phyloP scores from a whole-genome alignment of 2,888 invertebrate genomes.

The Boloria selene region DNA sequence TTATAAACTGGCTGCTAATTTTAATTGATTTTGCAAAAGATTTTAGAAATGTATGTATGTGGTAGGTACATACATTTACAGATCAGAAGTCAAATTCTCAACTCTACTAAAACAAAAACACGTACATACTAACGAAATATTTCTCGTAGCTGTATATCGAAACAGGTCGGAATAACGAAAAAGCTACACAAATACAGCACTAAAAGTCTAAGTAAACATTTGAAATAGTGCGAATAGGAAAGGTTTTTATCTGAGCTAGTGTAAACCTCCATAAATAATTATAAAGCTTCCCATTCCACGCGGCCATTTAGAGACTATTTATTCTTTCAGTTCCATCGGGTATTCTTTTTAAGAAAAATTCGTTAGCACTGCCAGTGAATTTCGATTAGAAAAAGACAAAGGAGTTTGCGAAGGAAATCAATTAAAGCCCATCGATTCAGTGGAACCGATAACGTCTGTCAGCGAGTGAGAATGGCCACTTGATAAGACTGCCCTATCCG shows the following conservation, averaged over 20 bases:
- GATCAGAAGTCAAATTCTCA: too few relatives aligned
- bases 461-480: slow-evolving; percentile 52
- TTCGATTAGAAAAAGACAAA: slow-evolving; percentile 77
- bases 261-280: slow-evolving; percentile 44
- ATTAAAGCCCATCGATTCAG: slow-evolving; percentile 78
- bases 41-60: too few relatives aligned
- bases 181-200: slow-evolving; percentile 8
- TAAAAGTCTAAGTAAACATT: slow-evolving; percentile 28
- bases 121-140: neutral
- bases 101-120: neutral
- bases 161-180: slow-evolving; percentile 12
- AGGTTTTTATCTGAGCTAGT: slow-evolving; percentile 29
- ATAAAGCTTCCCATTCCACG: slow-evolving; percentile 38
- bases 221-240: slow-evolving; percentile 32
- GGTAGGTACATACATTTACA: too few relatives aligned
- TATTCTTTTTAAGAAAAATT: slow-evolving; percentile 66
- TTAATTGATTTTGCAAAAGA: too few relatives aligned
- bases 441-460: slow-evolving; percentile 59
- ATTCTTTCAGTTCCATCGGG: slow-evolving; percentile 46
- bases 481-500: slow-evolving; percentile 58
- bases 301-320: slow-evolving; percentile 58
- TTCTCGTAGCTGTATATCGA: slow-evolving; percentile 4
- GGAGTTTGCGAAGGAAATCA: slow-evolving; percentile 72
- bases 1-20: too few relatives aligned
- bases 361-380: slow-evolving; percentile 63